Percentiles rank a stretch among this genome's conserved stretches.
These are phyloP conservation scores for Ophioderma brevispina DNA, from an alignment of 35 echinoderm and acorn worm species.

Conservation along the genomic window DNA sequence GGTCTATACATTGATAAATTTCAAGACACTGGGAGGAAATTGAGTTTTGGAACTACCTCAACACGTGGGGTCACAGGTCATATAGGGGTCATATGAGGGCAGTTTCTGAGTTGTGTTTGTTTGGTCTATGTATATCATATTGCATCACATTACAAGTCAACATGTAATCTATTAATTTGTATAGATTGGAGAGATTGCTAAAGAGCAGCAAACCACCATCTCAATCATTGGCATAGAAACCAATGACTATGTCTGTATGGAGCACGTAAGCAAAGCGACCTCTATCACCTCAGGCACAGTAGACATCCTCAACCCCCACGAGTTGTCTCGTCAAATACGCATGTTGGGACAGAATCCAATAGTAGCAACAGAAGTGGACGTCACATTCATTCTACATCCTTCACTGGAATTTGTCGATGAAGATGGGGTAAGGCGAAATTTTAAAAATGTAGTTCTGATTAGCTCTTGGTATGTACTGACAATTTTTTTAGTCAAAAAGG, in stretches of 20 bases:
- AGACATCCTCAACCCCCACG: conserved; percentile 85
- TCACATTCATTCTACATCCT: conserved; percentile 79
- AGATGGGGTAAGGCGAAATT: conserved; percentile 30
- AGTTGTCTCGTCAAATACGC: conserved; percentile 77
- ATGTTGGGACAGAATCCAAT: conserved; percentile 72
- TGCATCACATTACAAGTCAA: no score
- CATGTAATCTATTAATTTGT: no score
- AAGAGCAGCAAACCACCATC: conserved; percentile 88
- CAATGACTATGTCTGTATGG: conserved; percentile 47
- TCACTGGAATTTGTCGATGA: conserved; percentile 71
- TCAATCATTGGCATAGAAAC: conserved; percentile 96
- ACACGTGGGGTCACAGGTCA: no score
- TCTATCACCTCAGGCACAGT: conserved; percentile 77
- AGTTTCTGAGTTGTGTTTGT: no score
- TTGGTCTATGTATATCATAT: no score
- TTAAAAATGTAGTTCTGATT: no score
- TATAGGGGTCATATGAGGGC: no score
- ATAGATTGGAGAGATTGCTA: conserved; percentile 82
- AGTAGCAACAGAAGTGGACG: conserved; percentile 74
- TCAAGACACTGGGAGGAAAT: no score
- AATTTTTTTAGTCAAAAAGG: no score
- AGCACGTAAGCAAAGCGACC: conserved; percentile 69
- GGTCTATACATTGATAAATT: no score
- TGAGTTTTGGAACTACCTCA: no score
- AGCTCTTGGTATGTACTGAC: no score